phyloP scores from a whole-genome alignment of 2,797 vertebrate species.

The Neosilurus mollespiculum region DNA sequence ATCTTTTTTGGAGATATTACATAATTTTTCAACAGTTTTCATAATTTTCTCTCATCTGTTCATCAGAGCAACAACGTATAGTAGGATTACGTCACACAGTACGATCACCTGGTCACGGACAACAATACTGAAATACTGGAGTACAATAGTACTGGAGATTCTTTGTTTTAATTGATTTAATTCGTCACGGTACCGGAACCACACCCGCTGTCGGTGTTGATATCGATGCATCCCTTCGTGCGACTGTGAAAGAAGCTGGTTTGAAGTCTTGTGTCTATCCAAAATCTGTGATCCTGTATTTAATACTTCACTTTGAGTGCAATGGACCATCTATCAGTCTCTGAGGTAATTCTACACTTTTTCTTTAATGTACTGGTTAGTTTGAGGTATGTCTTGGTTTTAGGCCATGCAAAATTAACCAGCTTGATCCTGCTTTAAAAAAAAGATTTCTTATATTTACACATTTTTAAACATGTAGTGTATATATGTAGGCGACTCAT shows the following conservation, averaged over 20 bases:
- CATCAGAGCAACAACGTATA: background rate
- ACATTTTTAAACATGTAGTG: too few relatives aligned
- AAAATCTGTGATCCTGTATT: background rate
- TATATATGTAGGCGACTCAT: too few relatives aligned
- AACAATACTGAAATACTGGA: too few relatives aligned
- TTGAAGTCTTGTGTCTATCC: background rate
- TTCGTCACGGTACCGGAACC: background rate
- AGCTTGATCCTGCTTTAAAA: background rate
- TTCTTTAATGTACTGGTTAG: background rate
- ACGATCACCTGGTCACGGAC: background rate
- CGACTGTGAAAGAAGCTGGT: background rate
- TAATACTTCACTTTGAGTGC: conserved; percentile 6
- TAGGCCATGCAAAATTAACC: conserved; percentile 22
- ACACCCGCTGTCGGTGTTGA: background rate
- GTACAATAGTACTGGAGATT: background rate
- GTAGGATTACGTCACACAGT: background rate
- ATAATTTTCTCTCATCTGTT: background rate
- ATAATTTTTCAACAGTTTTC: too few relatives aligned
- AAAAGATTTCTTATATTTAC: background rate
- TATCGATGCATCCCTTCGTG: background rate
- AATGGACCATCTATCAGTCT: conserved; percentile 4
- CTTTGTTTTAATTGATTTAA: background rate
- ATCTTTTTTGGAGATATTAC: too few relatives aligned
- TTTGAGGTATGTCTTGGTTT: conserved; percentile 47
- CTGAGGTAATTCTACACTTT: conserved; percentile 48